These are phyloP conservation scores for Diadophis punctatus DNA, from an alignment of 2,113 vertebrate species.

Conservation along the genomic window DNA sequence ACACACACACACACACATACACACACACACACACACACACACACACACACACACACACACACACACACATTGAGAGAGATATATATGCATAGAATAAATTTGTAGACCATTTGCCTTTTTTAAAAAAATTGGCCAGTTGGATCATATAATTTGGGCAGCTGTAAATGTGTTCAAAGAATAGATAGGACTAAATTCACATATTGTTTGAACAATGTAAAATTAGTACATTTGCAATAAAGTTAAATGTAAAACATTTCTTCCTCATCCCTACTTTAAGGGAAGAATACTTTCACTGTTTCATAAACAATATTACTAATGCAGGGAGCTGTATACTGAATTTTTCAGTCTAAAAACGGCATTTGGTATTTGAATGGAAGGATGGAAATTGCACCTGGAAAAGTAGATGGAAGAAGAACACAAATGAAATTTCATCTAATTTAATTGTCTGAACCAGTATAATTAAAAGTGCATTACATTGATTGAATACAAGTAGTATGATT, in stretches of 20 bases:
- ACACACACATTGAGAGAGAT: neutral
- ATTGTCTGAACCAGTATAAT: neutral
- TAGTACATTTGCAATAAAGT: neutral
- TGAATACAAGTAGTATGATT: neutral
- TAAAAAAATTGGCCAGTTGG: neutral
- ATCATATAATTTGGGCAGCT: neutral
- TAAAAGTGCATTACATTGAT: neutral
- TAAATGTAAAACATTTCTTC: neutral
- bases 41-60: neutral
- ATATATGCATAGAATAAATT: neutral
- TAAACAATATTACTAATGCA: neutral
- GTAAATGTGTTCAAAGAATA: neutral
- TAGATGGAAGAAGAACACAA: neutral
- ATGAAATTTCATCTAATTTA: neutral
- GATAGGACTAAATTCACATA: neutral
- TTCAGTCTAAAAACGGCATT: neutral
- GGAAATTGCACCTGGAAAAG: neutral
- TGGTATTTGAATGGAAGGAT: neutral
- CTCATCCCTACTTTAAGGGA: neutral
- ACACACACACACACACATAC: neutral
- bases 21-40: no score
- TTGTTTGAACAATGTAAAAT: neutral
- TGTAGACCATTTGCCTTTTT: neutral
- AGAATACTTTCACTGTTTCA: neutral
- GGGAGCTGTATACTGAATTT: neutral